A percentile compares a stretch with the other conserved stretches of the same genome.
Evolutionary conservation across 1,140 invertebrate species (phyloP).

Genomic region (Riptortus pedestris): DNA sequence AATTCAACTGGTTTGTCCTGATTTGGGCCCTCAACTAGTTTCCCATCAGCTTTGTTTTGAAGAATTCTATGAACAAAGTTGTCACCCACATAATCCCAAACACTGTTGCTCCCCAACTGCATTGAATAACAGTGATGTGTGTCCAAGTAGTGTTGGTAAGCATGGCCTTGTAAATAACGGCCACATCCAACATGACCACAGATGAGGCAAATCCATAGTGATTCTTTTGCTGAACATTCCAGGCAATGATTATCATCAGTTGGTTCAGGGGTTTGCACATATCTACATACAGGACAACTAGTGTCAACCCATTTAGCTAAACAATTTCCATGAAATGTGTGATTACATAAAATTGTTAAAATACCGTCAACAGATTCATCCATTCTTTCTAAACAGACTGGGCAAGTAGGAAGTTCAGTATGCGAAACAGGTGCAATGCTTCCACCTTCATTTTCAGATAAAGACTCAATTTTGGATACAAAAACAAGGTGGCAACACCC

Average conservation of each 20-base stretch:
- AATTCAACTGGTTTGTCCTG: conserved; percentile 41
- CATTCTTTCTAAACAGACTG: conserved; percentile 93
- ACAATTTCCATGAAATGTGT: conserved; percentile 92
- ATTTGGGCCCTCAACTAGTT: conserved; percentile 69
- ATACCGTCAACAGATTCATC: conserved; percentile 96
- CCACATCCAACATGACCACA: conserved; percentile 98
- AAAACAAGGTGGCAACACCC: conserved; percentile 86
- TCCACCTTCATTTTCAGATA: conserved; percentile 53
- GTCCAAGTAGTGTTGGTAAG: conserved; percentile 76
- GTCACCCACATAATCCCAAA: conserved; percentile 95
- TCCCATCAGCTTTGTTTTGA: conserved; percentile 95
- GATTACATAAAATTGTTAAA: conserved; percentile 95
- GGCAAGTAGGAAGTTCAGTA: conserved; percentile 94
- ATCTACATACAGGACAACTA: conserved; percentile 59
- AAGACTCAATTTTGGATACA: conserved; percentile 82
- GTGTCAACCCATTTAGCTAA: conserved; percentile 94
- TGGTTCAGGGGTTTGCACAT: conserved; percentile 87
- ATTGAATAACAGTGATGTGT: conserved; percentile 96
- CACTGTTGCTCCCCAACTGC: conserved; percentile 87
- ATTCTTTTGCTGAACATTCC: conserved; percentile 66
- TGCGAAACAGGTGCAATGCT: conserved; percentile 57
- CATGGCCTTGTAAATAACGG: conserved; percentile 61
- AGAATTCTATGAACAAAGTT: conserved; percentile 95
- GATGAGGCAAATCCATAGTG: conserved; percentile 96
- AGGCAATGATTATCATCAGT: conserved; percentile 71